Conservation (phyloP, 2,113 vertebrate species). For the Campylorhamphus procurvoides region DNA sequence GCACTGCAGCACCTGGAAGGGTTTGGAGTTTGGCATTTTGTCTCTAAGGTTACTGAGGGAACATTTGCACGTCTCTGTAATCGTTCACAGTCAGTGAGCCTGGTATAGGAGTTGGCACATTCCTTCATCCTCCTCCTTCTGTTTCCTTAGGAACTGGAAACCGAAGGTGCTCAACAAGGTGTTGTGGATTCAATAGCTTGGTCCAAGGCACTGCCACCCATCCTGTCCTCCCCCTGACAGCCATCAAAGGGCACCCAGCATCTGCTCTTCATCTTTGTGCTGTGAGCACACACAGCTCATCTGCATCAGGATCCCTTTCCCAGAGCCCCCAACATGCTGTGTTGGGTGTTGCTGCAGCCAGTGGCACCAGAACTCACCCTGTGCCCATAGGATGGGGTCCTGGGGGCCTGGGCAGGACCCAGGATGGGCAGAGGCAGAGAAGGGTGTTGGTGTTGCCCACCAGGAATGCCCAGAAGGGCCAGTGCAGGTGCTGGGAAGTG, state of each 20-base stretch:
- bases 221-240: neutral
- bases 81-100: neutral
- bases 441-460: neutral
- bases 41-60: neutral
- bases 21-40: neutral
- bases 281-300: neutral
- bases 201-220: neutral
- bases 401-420: neutral
- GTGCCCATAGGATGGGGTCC: neutral
- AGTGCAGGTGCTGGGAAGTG: fast-evolving
- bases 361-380: neutral
- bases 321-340: fast-evolving
- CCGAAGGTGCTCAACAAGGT: neutral
- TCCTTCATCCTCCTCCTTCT: neutral
- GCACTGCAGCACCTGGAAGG: neutral
- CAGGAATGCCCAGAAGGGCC: neutral
- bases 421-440: neutral
- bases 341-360: neutral
- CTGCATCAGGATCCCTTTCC: neutral
- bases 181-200: fast-evolving
- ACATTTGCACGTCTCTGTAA: neutral
- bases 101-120: neutral
- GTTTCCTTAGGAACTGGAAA: neutral
- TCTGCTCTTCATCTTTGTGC: neutral
- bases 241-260: neutral